Evolutionary conservation across 2,113 vertebrate species (phyloP).

Genomic region (Esox niger): DNA sequence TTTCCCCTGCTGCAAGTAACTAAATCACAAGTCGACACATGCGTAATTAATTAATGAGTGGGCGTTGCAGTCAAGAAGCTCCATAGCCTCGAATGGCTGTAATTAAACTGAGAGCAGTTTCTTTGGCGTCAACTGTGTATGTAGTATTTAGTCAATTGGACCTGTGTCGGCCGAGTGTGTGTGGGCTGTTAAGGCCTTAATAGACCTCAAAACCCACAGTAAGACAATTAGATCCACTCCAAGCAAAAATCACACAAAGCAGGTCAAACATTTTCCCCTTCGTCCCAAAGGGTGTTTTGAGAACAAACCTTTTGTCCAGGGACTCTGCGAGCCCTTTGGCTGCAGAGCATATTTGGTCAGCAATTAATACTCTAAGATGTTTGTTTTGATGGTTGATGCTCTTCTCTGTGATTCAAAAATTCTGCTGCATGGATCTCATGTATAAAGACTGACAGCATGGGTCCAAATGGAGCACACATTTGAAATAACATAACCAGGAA

Average conservation of each 20-base stretch:
- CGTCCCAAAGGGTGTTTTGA: too few species aligned
- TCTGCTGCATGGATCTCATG: too few species aligned
- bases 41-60: constrained; percentile 70
- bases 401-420: too few species aligned
- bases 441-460: too few species aligned
- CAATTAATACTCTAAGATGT: too few species aligned
- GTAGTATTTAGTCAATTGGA: constrained; percentile 25
- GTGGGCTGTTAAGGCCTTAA: too few species aligned
- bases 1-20: constrained; percentile 53
- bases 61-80: constrained; percentile 57
- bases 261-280: constrained; percentile 3
- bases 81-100: constrained; percentile 62
- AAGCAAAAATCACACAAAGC: constrained; percentile 27
- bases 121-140: constrained; percentile 43
- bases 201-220: constrained; percentile 24
- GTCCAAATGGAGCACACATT: too few species aligned
- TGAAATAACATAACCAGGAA: too few species aligned
- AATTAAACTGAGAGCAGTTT: constrained; percentile 69
- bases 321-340: too few species aligned
- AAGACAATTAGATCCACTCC: constrained; percentile 28
- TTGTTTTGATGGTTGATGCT: too few species aligned
- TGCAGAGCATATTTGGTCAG: too few species aligned
- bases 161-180: constrained; percentile 38
- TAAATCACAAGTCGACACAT: constrained; percentile 61
- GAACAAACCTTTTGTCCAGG: too few species aligned